These are phyloP conservation scores for Ichneumoninae sp. DNA, from an alignment of 2,888 invertebrate genomes.

Conservation along the genomic window DNA sequence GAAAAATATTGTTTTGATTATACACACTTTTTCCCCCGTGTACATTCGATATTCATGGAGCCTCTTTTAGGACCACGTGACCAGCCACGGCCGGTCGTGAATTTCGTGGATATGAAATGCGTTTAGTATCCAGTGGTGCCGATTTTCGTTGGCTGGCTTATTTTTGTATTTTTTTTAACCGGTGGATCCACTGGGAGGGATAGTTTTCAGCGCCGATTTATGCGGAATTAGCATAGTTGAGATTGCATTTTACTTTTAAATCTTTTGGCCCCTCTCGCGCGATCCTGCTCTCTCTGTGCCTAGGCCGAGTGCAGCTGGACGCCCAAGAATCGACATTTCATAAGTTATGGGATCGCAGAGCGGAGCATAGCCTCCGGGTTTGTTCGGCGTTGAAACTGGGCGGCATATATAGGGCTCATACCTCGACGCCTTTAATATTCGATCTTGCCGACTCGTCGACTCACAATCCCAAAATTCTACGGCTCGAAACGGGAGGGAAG, in stretches of 20 bases:
- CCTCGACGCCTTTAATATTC: slow-evolving; percentile 61
- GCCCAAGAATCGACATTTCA: slow-evolving; percentile 64
- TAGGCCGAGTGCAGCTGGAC: slow-evolving; percentile 51
- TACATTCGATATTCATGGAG: neutral
- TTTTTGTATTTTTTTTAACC: neutral
- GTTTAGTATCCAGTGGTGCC: neutral
- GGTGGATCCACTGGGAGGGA: slow-evolving; percentile 22
- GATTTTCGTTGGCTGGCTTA: neutral
- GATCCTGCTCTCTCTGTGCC: slow-evolving; percentile 21
- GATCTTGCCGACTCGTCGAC: slow-evolving; percentile 45
- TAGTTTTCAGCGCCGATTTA: slow-evolving; percentile 75
- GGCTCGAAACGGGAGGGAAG: slow-evolving; percentile 18
- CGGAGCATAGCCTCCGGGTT: slow-evolving; percentile 9
- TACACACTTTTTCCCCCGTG: neutral
- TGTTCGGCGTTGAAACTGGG: neutral
- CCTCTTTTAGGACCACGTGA: neutral
- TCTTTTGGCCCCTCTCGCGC: slow-evolving; percentile 54
- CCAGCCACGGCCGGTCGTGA: neutral
- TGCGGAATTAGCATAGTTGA: slow-evolving; percentile 75
- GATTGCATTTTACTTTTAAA: slow-evolving; percentile 80
- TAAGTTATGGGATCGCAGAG: slow-evolving; percentile 59
- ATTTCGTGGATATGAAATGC: neutral
- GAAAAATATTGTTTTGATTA: neutral
- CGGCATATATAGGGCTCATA: slow-evolving; percentile 29
- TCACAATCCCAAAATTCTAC: slow-evolving; percentile 47